Percentiles rank a stretch among this genome's conserved stretches.
Conservation (phyloP, 2,888 invertebrate species). For the Troilus luridus region DNA sequence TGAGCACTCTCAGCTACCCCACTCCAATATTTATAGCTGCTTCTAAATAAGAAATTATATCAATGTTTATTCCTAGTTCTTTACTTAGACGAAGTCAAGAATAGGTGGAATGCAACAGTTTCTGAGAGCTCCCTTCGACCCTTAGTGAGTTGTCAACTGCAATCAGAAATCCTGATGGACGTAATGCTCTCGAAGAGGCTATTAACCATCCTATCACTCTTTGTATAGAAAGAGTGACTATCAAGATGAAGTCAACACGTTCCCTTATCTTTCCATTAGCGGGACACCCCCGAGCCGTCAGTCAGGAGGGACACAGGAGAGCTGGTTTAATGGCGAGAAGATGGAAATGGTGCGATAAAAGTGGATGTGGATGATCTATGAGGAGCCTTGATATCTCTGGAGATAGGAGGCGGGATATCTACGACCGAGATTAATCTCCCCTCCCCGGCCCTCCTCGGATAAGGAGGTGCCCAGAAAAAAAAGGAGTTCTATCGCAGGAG, state of each 20-base stretch:
- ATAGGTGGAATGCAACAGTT: background rate
- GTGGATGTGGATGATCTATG: constrained; percentile 48
- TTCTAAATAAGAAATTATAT: no score
- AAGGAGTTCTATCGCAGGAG: constrained; percentile 34
- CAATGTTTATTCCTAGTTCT: no score
- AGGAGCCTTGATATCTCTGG: constrained; percentile 30
- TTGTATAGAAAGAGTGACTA: background rate
- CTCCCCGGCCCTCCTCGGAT: background rate
- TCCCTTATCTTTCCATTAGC: constrained; percentile 41
- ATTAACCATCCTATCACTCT: background rate
- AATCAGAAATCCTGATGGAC: background rate
- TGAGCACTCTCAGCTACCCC: no score
- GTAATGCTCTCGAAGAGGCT: background rate
- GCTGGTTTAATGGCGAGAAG: background rate
- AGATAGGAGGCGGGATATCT: constrained; percentile 37
- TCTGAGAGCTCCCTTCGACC: background rate
- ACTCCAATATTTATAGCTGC: no score
- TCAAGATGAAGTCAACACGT: constrained; percentile 49
- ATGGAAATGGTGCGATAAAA: constrained; percentile 36
- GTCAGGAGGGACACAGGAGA: constrained; percentile 29
- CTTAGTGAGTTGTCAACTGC: background rate
- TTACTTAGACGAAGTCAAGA: background rate
- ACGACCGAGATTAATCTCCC: constrained; percentile 10
- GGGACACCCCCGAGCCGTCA: constrained; percentile 35
- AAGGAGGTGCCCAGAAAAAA: constrained; percentile 14